Evolutionary conservation across 2,113 vertebrate genomes (phyloP), one percentile per base, ranked within the genome.

Genomic region (Alectura lathami): DNA sequence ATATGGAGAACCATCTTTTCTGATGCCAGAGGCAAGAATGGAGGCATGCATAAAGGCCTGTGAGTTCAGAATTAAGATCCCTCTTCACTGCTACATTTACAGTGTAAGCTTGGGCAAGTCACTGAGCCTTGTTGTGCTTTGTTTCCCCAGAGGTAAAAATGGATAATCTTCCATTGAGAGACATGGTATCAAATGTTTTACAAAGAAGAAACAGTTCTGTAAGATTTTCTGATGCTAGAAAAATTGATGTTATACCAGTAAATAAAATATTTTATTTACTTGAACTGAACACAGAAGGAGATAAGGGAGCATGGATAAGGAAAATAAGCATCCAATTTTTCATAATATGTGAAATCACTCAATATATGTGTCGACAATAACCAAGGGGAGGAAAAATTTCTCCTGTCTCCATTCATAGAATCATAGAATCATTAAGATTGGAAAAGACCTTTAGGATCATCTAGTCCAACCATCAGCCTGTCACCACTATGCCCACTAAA

Each of bases 331-430:
- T 20, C 36, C 2, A 43, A 8, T 69, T 89, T 85, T 18, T 72
- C 30, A 10, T 34, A 59, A 63, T 14, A 84, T 63, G 4, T 47
- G 74, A 73, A 90, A 70, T 15, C 13, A 89, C 18, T 79, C 23
- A 42, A 29, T 32, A 34, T 0, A 0, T n/a, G 43, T 2, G 2
- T 81, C 40, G 36, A 8, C 11, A 40, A 36, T 2, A 83, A 3
- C 36, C 43, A n/a, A 38, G 42, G 40, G 53, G 68, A 72, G 11
- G 30, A 59, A 83, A 62, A 36, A 18, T 82, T 21, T 48, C 11
- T 79, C 11, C 7, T 20, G 53, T 62, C n/a, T 76, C 8, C 4
- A 9, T 75, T 81, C 68, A n/a, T n/a, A n/a, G n/a, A n/a, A n/a
- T n/a, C n/a, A n/a, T n/a, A n/a, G n/a, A n/a, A n/a, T n/a, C n/a